Base-by-base conservation (phyloP, 2,888 invertebrate genomes). In the Leptinotarsa rubiginosa region DNA sequence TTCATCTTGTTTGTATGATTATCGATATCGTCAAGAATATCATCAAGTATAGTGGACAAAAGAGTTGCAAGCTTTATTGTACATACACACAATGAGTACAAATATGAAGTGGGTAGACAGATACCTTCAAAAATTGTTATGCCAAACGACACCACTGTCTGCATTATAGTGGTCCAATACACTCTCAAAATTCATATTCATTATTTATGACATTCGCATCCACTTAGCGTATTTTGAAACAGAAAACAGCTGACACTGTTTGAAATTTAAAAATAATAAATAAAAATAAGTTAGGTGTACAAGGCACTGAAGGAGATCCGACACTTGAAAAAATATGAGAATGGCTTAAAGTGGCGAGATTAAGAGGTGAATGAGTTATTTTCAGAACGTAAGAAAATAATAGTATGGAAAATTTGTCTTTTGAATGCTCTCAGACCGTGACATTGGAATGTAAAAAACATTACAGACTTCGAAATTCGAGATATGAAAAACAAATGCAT, bases 151-250 rank as follows among this genome's bases (percentile, higher is more conserved):
- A 41, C 62, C 62, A 62, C 62, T 62, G 62, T n/a, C 41, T 31
- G 10, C 31, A 62, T 41, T 62, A 20, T 62, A n/a, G n/a, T 62
- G 2, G 62, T 41, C 62, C 62, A 41, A 62, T 56, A 62, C 31
- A 62, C 62, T 62, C 62, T 31, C 62, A 74, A 73, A 77, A 81
- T 78, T 82, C 83, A 82, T 82, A 83, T 83, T 82, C 80, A 81
- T 80, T 83, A 84, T 84, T 84, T 84, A 84, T 82, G 83, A 79
- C 76, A 75, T 79, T 81, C 80, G 81, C 79, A 83, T 82, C 83
- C 82, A 83, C 83, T 83, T 82, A 83, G 81, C 78, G 82, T 77
- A 75, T 75, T 75, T 79, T 49, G 72, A 71, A 72, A 71, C 73
- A 65, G 69, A 69, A 76, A 81, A 79, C 83, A 84, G 83, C 83